A percentile compares a stretch with the other conserved stretches of the same genome.
phyloP scores from a whole-genome alignment of 1,140 invertebrate species.

The Homalodisca vitripennis region DNA sequence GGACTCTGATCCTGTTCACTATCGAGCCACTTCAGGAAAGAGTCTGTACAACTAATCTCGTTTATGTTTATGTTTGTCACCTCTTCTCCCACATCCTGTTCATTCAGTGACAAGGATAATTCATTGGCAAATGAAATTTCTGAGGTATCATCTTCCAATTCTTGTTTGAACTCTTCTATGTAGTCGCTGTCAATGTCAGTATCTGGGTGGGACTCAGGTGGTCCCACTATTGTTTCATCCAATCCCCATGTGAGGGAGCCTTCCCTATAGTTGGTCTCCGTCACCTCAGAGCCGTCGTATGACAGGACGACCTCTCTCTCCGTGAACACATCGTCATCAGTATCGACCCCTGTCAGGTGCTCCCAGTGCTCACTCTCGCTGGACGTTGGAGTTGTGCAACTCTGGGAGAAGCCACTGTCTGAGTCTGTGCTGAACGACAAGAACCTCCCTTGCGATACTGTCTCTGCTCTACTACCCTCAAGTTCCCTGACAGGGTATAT shows the following conservation, averaged over 20 bases:
- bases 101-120: background rate
- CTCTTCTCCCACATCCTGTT: background rate
- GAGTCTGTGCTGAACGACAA: background rate
- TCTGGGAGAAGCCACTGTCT: background rate
- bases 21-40: slow-evolving; percentile 23
- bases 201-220: too few relatives aligned
- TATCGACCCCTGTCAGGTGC: background rate
- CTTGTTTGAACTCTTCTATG: background rate
- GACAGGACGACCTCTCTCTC: slow-evolving; percentile 10
- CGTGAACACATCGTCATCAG: slow-evolving; percentile 14
- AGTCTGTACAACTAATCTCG: slow-evolving; percentile 16
- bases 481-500: background rate
- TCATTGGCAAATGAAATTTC: background rate
- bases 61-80: slow-evolving; percentile 18
- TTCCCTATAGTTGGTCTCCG: background rate
- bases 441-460: background rate
- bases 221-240: background rate
- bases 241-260: background rate
- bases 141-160: background rate
- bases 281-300: background rate
- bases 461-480: background rate
- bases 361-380: slow-evolving; percentile 15
- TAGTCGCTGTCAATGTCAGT: background rate
- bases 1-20: slow-evolving; percentile 10
- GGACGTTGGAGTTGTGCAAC: background rate